Conservation (phyloP, 2,888 invertebrate genomes). For the Cephus rjabovi region DNA sequence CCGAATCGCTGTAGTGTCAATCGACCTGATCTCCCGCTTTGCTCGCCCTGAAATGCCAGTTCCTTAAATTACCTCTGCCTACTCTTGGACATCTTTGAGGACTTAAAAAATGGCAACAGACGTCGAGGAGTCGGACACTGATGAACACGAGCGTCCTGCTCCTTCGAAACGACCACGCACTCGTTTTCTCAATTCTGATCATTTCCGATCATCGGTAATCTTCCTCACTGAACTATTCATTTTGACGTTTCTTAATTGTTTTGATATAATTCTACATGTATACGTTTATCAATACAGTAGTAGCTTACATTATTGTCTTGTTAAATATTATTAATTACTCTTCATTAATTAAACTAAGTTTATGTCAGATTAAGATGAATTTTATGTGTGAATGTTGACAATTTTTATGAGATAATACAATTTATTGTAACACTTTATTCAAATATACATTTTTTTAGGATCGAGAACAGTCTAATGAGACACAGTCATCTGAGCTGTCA, state of each 20-base stretch:
- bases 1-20: not conserved
- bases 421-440: not conserved
- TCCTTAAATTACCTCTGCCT: not conserved
- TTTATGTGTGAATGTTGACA: not conserved
- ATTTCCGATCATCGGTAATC: not conserved
- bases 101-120: slow-evolving; percentile 57
- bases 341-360: not conserved
- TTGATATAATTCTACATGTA: not conserved
- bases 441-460: slow-evolving; percentile 7
- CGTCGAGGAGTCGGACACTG: slow-evolving; percentile 59
- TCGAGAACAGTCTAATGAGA: not conserved
- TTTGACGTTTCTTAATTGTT: not conserved
- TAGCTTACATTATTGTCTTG: not conserved
- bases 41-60: not conserved
- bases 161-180: slow-evolving; percentile 56
- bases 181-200: slow-evolving; percentile 23
- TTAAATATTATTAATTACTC: not conserved
- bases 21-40: not conserved
- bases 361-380: not conserved
- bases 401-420: not conserved
- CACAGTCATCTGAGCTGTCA: not conserved
- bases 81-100: not conserved
- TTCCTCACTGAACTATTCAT: not conserved
- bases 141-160: slow-evolving; percentile 54
- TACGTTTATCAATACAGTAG: not conserved